phyloP scores from a whole-genome alignment of 2,113 vertebrate genomes.

The Sapajus apella region DNA sequence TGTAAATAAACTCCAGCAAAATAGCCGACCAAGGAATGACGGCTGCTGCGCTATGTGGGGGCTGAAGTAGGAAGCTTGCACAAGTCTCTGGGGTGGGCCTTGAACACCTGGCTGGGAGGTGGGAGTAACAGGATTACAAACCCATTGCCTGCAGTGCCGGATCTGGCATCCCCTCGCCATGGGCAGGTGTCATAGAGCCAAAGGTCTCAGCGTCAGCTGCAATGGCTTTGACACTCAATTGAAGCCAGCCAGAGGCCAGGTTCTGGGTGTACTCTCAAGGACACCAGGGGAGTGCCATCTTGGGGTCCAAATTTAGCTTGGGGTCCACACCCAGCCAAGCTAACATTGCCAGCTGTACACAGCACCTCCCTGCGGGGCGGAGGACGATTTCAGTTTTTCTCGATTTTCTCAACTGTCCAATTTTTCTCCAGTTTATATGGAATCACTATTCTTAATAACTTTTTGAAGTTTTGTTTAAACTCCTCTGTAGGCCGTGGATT shows the following conservation, averaged over 20 bases:
- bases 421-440: neutral
- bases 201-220: neutral
- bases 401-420: neutral
- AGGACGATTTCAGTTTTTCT: neutral
- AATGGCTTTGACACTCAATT: neutral
- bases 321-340: rapidly evolving
- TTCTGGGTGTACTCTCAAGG: neutral
- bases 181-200: neutral
- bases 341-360: neutral
- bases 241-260: neutral
- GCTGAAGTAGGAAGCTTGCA: neutral
- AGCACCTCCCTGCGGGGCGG: neutral
- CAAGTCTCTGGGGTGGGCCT: neutral
- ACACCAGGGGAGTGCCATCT: neutral
- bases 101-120: neutral
- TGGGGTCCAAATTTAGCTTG: neutral
- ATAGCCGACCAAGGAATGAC: neutral
- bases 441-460: neutral
- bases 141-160: rapidly evolving
- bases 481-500: neutral
- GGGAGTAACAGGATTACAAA: neutral
- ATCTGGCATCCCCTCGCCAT: neutral
- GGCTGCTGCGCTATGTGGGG: neutral
- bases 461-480: neutral
- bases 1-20: neutral